These are phyloP conservation scores for Rhorus exstirpatorius DNA, from an alignment of 2,888 invertebrate genomes.

Conservation along the genomic window DNA sequence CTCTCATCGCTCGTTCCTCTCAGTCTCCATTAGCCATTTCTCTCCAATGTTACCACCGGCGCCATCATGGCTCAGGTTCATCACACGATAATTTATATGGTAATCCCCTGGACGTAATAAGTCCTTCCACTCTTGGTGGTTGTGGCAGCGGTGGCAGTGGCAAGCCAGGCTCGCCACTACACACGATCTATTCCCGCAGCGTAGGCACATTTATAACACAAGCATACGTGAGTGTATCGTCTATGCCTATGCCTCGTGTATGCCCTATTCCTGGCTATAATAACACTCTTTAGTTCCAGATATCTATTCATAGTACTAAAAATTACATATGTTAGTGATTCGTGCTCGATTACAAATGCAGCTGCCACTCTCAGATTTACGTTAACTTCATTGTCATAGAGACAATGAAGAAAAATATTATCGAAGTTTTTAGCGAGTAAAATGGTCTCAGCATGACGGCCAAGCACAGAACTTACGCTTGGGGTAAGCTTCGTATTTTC, in stretches of 20 bases:
- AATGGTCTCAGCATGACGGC: conserved; percentile 46
- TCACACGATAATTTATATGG: conserved; percentile 84
- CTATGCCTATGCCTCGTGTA: conserved; percentile 13
- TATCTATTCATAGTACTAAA: not conserved
- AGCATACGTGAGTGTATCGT: conserved; percentile 32
- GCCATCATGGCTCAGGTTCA: conserved; percentile 77
- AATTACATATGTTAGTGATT: not conserved
- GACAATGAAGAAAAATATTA: conserved; percentile 26
- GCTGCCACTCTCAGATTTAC: not conserved
- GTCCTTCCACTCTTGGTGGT: conserved; percentile 77
- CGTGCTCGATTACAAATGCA: not conserved
- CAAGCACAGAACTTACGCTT: conserved; percentile 34
- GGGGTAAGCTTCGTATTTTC: conserved; percentile 23
- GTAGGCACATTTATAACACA: conserved; percentile 55
- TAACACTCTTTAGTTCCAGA: no score
- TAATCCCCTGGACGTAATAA: conserved; percentile 83
- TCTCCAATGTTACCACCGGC: conserved; percentile 70
- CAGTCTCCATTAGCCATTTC: conserved; percentile 60
- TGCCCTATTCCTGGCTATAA: conserved; percentile 26
- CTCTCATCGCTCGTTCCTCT: conserved; percentile 43
- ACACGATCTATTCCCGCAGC: conserved; percentile 76
- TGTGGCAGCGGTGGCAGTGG: conserved; percentile 53
- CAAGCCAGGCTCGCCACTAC: conserved; percentile 80
- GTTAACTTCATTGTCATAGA: no score
- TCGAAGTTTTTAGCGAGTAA: conserved; percentile 12